These are phyloP conservation scores for Chaitophorus viminalis DNA, from an alignment of 2,888 invertebrate species.

Conservation along the genomic window DNA sequence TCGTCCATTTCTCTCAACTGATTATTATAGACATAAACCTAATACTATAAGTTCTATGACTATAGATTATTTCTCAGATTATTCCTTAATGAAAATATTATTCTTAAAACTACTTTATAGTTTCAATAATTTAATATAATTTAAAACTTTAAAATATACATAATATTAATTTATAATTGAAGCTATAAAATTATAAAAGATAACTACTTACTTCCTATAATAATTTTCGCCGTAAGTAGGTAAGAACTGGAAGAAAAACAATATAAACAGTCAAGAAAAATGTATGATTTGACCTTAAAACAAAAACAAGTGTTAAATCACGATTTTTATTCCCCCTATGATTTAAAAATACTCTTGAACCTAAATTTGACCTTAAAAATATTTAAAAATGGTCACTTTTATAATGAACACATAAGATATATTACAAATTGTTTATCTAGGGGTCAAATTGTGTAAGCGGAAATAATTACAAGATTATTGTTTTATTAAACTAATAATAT, in stretches of 20 bases:
- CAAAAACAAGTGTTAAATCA: constrained; percentile 21
- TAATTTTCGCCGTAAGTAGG: not conserved
- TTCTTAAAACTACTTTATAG: too few relatives aligned
- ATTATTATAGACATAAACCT: too few relatives aligned
- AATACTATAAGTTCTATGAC: too few relatives aligned
- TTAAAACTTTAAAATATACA: not conserved
- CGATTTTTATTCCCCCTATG: constrained; percentile 21
- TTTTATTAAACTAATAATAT: not conserved
- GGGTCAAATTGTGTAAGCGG: not conserved
- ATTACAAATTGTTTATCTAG: not conserved
- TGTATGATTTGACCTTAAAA: constrained; percentile 20
- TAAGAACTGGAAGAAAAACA: not conserved
- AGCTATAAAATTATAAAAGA: not conserved
- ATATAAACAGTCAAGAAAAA: not conserved
- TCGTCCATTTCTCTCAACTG: not conserved
- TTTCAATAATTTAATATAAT: too few relatives aligned
- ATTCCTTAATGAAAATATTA: too few relatives aligned
- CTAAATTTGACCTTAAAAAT: constrained; percentile 3
- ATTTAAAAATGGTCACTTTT: constrained; percentile 19
- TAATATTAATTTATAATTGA: not conserved
- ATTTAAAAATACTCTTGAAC: constrained; percentile 6
- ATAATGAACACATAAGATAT: not conserved
- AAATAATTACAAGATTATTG: not conserved
- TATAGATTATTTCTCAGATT: too few relatives aligned
- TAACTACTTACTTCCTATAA: not conserved